phyloP scores from a whole-genome alignment of 2,113 vertebrate species.

The Pelobates fuscus region DNA sequence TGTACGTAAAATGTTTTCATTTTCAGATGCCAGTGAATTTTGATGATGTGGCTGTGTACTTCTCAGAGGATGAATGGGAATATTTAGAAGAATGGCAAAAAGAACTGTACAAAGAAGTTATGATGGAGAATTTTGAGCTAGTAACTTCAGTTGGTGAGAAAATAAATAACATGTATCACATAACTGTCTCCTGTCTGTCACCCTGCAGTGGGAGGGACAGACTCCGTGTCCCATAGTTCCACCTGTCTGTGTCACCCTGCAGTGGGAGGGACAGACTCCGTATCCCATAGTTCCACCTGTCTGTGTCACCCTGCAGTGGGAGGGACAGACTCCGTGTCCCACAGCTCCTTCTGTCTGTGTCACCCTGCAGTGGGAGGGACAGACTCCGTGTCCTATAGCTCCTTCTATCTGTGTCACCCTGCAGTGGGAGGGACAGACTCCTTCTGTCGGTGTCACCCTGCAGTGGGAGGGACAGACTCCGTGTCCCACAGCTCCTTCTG shows the following conservation, averaged over 20 bases:
- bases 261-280: not conserved
- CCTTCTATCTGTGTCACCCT: no score
- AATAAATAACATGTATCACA: not conserved
- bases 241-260: conserved; percentile 2
- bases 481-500: no score
- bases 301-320: not conserved
- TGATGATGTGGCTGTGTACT: conserved; percentile 64
- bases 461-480: no score
- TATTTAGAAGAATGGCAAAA: conserved; percentile 60
- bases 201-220: not conserved
- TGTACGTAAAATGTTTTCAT: no score
- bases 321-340: no score
- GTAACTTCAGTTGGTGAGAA: conserved; percentile 61
- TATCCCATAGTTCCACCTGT: not conserved
- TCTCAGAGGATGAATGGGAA: conserved; percentile 62
- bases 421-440: no score
- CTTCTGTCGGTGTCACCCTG: no score
- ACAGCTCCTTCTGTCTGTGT: no score
- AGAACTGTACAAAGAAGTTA: conserved; percentile 63
- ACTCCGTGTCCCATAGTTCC: conserved; percentile 7
- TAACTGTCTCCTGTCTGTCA: not conserved
- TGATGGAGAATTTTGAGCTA: conserved; percentile 61
- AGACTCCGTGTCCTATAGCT: no score
- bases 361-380: no score
- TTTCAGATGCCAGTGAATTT: conserved; percentile 59